phyloP scores from a whole-genome alignment of 2,797 vertebrate species.

The Trichosurus vulpecula region DNA sequence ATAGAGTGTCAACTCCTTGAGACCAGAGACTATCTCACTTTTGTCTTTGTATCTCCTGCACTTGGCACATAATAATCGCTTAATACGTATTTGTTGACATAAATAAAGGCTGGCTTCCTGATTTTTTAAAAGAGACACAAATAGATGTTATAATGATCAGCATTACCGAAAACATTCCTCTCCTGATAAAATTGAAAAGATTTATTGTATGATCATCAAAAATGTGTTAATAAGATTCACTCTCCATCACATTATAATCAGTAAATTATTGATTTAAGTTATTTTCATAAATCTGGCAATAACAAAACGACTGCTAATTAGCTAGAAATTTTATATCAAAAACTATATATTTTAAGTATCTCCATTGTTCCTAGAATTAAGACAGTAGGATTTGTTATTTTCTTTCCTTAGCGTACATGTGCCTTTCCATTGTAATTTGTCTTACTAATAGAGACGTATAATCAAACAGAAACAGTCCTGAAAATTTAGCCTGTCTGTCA shows the following conservation, averaged over 20 bases:
- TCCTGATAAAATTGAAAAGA: slow-evolving; percentile 38
- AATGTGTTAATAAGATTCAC: slow-evolving; percentile 32
- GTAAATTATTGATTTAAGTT: slow-evolving; percentile 17
- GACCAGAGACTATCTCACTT: not conserved
- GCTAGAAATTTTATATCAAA: not conserved
- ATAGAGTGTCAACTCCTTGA: not conserved
- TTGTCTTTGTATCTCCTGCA: not conserved
- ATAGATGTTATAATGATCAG: slow-evolving; percentile 3
- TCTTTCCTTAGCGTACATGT: not conserved
- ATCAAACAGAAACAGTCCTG: slow-evolving; percentile 44
- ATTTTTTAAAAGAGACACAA: slow-evolving; percentile 39
- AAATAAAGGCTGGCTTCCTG: slow-evolving; percentile 5
- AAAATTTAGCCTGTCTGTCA: not conserved
- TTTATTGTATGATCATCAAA: slow-evolving; percentile 34
- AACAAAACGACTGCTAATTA: not conserved
- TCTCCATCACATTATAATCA: not conserved
- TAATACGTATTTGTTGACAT: not conserved
- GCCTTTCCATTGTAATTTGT: not conserved
- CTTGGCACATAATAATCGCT: not conserved
- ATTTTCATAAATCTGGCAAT: slow-evolving; percentile 42
- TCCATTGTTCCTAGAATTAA: not conserved
- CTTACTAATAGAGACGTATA: not conserved
- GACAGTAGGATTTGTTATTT: not conserved
- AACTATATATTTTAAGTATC: not conserved
- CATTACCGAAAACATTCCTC: slow-evolving; percentile 41